phyloP scores from a whole-genome alignment of 2,113 vertebrate species.

The Antechinus stuartii region DNA sequence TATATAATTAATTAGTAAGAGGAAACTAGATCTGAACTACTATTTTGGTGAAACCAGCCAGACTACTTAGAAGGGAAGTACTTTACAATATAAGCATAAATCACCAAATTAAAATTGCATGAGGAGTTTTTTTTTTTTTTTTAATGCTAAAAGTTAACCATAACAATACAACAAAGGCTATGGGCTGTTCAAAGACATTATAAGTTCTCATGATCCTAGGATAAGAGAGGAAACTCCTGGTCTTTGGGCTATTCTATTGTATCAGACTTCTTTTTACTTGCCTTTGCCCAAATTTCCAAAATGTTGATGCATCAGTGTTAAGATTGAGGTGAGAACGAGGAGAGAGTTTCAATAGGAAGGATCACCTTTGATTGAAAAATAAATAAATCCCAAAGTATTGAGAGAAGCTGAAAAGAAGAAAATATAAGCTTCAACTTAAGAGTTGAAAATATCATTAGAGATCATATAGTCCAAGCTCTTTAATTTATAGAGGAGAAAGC shows the following conservation, averaged over 20 bases:
- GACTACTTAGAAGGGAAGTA: background rate
- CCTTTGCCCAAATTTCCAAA: background rate
- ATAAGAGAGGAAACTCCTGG: background rate
- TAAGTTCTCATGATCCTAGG: background rate
- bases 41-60: background rate
- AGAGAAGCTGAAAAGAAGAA: conserved; percentile 4
- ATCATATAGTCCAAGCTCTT: background rate
- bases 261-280: background rate
- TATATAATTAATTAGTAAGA: background rate
- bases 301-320: background rate
- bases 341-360: background rate
- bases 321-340: background rate
- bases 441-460: background rate
- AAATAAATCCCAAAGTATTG: background rate
- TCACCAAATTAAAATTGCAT: background rate
- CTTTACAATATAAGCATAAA: background rate
- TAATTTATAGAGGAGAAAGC: background rate
- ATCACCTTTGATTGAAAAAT: conserved; percentile 3
- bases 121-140: background rate
- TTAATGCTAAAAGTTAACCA: background rate
- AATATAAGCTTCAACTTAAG: background rate
- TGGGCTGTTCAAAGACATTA: background rate
- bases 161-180: background rate
- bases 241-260: background rate
- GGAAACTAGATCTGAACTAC: background rate